Base-by-base conservation (phyloP, 2,113 vertebrate genomes). In the Rhea pennata region DNA sequence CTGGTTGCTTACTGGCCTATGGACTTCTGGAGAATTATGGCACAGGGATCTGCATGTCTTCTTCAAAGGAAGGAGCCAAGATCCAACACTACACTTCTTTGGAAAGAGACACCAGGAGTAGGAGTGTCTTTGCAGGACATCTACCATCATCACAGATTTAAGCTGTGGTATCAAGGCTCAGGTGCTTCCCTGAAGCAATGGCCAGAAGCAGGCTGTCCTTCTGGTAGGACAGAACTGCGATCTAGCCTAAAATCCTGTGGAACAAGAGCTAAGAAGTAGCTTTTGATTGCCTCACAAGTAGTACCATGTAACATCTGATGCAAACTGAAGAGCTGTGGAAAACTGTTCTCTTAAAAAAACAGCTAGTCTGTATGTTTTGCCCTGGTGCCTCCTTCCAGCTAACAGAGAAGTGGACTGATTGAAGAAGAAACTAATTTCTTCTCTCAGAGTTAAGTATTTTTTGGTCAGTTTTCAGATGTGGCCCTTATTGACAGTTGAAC, bases 281-380 rank as follows among this genome's bases (percentile, higher is more conserved):
- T 85, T 89, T 56, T 1, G 10, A 46, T 39, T 87, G 65, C 27
- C 54, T 70, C 50, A 2, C 15, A 7, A 5, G 39, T 6, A 73
- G 40, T 42, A n/a, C n/a, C 70, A 70, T 0, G 0, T 29, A 84
- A 70, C 24, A 36, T 27, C 23, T 84, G 71, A 39, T 4, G 33
- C 62, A 74, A 39, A 33, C 23, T 67, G 11, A 74, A 78, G 56
- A 75, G 20, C 56, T 61, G 39, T 27, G 21, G 46, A 87, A 84
- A 62, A 9, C 10, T 48, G 46, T 48, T 48, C 46, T 48, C 46
- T 48, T 48, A 44, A 44, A 39, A 67, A 42, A 33, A 8, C 4
- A 81, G 31, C 21, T n/a, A 5, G 19, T 27, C 12, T 61, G 8
- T 64, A 8, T 27, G n/a, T 64, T 69, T 54, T 56, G 64, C 20